Percentiles rank a stretch among this genome's conserved stretches.
These are phyloP conservation scores for Apeltes quadracus DNA, from an alignment of 2,113 vertebrate species.

Conservation along the genomic window DNA sequence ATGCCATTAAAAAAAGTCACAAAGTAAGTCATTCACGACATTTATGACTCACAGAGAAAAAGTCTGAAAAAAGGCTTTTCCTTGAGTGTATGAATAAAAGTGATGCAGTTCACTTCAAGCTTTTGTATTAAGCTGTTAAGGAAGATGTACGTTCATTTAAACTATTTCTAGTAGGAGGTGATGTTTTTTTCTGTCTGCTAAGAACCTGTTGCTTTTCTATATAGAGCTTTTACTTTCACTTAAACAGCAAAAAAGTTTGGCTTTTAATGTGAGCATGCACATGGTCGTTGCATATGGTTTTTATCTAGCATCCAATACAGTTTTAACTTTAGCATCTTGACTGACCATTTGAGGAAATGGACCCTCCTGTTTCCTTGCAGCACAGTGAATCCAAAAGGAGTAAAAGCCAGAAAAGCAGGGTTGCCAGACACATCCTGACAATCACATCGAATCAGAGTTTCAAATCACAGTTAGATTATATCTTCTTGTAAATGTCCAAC, in stretches of 20 bases:
- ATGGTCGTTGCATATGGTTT: neutral
- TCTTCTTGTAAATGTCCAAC: neutral
- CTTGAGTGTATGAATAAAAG: neutral
- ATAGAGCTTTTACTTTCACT: neutral
- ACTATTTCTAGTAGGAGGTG: neutral
- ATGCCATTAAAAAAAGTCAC: neutral
- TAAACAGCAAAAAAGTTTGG: neutral
- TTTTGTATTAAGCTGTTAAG: constrained; percentile 4
- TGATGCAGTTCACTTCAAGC: neutral
- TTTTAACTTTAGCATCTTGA: constrained; percentile 12
- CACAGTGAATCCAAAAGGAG: constrained; percentile 96
- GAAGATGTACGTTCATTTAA: neutral
- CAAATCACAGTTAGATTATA: neutral
- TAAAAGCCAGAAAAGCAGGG: constrained; percentile 94
- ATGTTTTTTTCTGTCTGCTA: neutral
- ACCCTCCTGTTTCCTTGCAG: constrained; percentile 96
- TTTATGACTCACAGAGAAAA: too few relatives aligned
- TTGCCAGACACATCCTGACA: constrained; percentile 96
- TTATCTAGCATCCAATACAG: neutral
- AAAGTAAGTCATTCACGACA: too few relatives aligned
- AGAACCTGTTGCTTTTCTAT: neutral
- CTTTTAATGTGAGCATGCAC: neutral
- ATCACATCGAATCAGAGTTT: neutral
- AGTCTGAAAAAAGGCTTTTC: neutral
- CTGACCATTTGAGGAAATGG: constrained; percentile 97